Base-by-base conservation (phyloP, 2,888 invertebrate species). In the Drosophila algonquin region DNA sequence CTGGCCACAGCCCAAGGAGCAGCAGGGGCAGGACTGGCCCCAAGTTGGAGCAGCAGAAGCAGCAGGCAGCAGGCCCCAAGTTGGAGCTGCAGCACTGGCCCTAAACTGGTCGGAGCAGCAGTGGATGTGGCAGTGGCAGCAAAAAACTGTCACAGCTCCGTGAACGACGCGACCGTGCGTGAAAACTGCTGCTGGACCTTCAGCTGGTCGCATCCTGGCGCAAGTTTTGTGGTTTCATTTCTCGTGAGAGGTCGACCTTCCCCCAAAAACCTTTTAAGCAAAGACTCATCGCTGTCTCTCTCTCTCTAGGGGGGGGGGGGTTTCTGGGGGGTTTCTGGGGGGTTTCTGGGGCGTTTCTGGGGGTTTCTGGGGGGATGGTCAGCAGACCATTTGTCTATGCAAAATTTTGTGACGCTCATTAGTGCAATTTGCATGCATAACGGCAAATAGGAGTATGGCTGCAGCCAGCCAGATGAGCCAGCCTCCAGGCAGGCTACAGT, bases 401-500 rank as follows among this genome's bases (percentile, higher is more conserved):
- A 73, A 86, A 88, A 88, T 86, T 67, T 87, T 82, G 76, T 68
- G 62, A 58, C 78, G 81, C 84, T 84, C 88, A 84, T 84, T 84
- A 84, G 89, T 83, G 84, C 87, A 80, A 88, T 88, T 84, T 86
- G 87, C 87, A 88, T 83, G 84, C 84, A 86, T 83, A 88, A 73
- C 68, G 73, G 79, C 84, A 88, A 88, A 86, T 83, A 40, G 40
- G n/a, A 40, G 40, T 40, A 75, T 79, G 73, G 81, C 69, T 62
- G 71, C 78, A 75, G 69, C 64, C 78, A 75, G 69, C 64, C 70
- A 72, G 56, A 54, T 78, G 52, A 61, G 77, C 21, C 21, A 21
- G 75, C 77, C 75, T 68, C 21, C 62, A 68, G 60, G 40, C 32
- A 54, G 18, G 21, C 21, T 21, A 21, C 21, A 21, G 21, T 21